Evolutionary conservation across 2,113 vertebrate species (phyloP).

Genomic region (Brachyistius frenatus): DNA sequence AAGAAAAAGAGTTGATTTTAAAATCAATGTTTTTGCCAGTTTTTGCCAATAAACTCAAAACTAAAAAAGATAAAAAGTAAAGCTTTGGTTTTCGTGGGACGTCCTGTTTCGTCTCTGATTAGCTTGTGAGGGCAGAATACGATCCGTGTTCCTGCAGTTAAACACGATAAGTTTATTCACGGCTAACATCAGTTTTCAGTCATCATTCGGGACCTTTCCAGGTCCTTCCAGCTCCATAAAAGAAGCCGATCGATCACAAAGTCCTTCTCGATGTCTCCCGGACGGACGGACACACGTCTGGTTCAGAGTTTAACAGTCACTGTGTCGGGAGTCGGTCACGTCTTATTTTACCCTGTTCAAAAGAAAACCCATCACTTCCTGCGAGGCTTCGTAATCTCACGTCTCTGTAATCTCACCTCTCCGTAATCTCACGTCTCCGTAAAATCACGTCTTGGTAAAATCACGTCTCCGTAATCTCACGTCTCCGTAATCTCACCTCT

Average conservation of each 20-base stretch:
- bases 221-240: background rate
- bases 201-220: background rate
- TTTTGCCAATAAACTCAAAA: too few species aligned
- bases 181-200: background rate
- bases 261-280: background rate
- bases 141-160: background rate
- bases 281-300: background rate
- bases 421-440: too few species aligned
- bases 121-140: background rate
- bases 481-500: too few species aligned
- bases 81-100: too few species aligned
- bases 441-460: too few species aligned
- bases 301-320: conserved; percentile 10
- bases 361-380: background rate
- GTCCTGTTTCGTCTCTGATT: too few species aligned
- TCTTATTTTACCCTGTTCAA: conserved; percentile 63
- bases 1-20: too few species aligned
- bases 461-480: too few species aligned
- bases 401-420: too few species aligned
- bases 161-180: background rate
- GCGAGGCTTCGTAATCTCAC: too few species aligned
- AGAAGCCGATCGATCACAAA: background rate
- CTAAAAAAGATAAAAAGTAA: too few species aligned
- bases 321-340: background rate
- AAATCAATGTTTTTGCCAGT: too few species aligned